Evolutionary conservation across 53 echinoderm and acorn worm genomes (phyloP), one percentile per base, ranked within the genome.

Genomic region (Henricia sp.): DNA sequence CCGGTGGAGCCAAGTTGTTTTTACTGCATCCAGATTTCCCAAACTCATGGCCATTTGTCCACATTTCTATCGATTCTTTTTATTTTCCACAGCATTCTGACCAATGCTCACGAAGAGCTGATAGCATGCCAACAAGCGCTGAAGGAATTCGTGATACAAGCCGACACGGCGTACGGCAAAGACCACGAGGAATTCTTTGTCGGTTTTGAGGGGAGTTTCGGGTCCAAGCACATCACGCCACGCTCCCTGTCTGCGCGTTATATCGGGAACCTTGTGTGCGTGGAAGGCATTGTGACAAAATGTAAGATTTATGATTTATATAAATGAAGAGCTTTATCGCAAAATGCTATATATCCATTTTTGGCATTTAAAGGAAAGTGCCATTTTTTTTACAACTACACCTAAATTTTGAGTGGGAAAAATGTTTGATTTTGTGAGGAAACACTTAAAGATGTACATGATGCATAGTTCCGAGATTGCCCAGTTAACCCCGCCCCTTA

Each of bases 181-280:
- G 94, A 94, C 52, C 83, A 92, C 28, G 97, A 96, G 50, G 97
- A 96, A 56, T 96, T 96, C 90, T 96, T 94, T 68, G 92, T 96
- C 9, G 97, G 97, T 37, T 94, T 94, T 71, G 97, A 96, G 44
- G 97, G 97, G 14, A 96, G 97, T 67, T 96, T 96, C 32, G 97
- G 97, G n/a, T 74, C 94, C 52, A 96, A 96, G 84, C 97, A 96
- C 51, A 88, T 92, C 17, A 96, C 97, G 19, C 94, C 97, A 8
- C 89, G 97, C 13, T 77, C 91, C 17, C 88, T 96, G 27, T 89
- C 97, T 13, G 97, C 97, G 8, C 89, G 92, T 29, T 77, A 94
- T 72, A 92, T 96, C 52, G 97, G 97, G 24, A 96, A 96, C 77
- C 82, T 96, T 54, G 94, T 96, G 25, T 96, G 97, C 55, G 94